Conservation (phyloP, 2,113 vertebrate genomes). For the Eidolon helvum region DNA sequence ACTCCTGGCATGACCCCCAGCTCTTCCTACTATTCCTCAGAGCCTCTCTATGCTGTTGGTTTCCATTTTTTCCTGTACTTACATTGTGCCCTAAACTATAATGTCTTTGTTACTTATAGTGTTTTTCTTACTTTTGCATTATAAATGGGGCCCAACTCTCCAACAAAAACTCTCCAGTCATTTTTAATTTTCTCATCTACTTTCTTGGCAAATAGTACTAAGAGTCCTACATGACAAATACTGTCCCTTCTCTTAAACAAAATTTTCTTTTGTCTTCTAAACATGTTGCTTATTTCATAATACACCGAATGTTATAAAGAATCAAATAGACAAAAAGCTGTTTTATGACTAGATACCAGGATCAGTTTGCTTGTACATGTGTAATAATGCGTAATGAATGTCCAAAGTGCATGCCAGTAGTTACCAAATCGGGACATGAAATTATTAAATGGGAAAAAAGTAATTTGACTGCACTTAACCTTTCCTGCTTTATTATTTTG, state of each 20-base stretch:
- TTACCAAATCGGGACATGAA: background rate
- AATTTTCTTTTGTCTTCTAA: background rate
- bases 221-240: background rate
- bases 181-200: background rate
- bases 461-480: background rate
- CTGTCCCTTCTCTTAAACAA: background rate
- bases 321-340: background rate
- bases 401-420: background rate
- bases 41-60: background rate
- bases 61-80: background rate
- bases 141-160: background rate
- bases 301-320: background rate
- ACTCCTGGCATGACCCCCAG: too few species aligned
- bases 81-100: background rate
- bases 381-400: conserved; percentile 1
- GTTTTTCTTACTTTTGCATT: background rate
- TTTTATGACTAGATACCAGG: background rate
- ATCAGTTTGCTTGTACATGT: background rate
- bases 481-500: conserved; percentile 34
- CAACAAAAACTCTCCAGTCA: background rate
- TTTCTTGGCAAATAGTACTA: background rate
- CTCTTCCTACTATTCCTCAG: background rate
- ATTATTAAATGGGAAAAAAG: background rate
- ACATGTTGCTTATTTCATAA: background rate
- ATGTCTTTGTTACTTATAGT: background rate